Evolutionary conservation across 2,113 vertebrate species (phyloP), one percentile per base, ranked within the genome.

Genomic region (Oophaga pumilio): DNA sequence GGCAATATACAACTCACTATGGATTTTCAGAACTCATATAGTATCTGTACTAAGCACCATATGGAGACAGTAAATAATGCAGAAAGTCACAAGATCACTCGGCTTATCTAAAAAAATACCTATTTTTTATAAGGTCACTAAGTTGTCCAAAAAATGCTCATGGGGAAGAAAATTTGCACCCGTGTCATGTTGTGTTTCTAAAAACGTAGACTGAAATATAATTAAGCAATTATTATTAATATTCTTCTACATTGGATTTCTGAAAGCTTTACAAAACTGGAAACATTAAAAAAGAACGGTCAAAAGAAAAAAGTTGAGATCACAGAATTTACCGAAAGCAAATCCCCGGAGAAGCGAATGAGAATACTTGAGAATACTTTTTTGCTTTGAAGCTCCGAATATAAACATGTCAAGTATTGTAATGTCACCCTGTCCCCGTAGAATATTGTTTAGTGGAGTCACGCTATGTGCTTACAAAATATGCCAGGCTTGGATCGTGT

Each of bases 371-470:
- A 80, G 90, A 18, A 85, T 3, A 76, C 89, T 91, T 28, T 43
- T 89, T 90, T 81, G 33, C 87, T 53, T 89, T 87, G 74, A 53
- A 81, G 69, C 10, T 26, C 88, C 43, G 26, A 89, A 90, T 88
- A 28, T 3, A 84, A 90, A 82, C 71, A 57, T 90, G 82, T 90
- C 22, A 18, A 88, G 76, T 24, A 89, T 18, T 73, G 76, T 69
- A 74, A 0, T 68, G 28, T 84, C 10, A 69, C 91, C 89, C 86
- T 14, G 33, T 79, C 4, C 83, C 91, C 90, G 88, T 8, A 89
- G 89, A 89, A 89, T 84, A 52, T 87, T 92, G 76, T 90, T 89
- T 84, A 89, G 82, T 82, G 91, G 86, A 90, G 66, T 90, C 84
- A 76, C 53, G 84, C 87, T 73, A 84, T 91, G 89, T 56, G 12